These are phyloP conservation scores for Lycopodina hypogea DNA, from an alignment of 37 sponge, comb jelly and placozoan genomes.

Conservation along the genomic window DNA sequence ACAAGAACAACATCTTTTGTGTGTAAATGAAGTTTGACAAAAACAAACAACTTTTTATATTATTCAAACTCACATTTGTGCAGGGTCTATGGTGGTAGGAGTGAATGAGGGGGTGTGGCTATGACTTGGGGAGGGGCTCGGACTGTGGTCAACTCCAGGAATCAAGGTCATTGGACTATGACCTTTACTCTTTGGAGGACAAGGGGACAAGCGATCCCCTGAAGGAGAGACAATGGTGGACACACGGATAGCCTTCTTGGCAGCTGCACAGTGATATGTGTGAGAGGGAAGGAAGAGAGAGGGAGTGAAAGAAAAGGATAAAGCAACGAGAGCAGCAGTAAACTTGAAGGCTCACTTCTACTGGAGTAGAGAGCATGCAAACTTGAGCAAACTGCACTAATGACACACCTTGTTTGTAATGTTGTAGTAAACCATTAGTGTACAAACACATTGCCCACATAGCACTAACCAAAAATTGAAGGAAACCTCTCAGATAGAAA, in stretches of 20 bases:
- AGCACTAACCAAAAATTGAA: too few species aligned
- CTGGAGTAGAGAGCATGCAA: background rate
- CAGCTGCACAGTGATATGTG: background rate
- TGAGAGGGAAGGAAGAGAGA: background rate
- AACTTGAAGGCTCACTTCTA: background rate
- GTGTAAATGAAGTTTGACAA: too few species aligned
- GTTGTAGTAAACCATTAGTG: too few species aligned
- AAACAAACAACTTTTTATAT: background rate
- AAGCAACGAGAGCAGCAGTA: background rate
- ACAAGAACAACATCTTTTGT: conserved; percentile 10
- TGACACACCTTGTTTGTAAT: too few species aligned
- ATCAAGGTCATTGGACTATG: background rate
- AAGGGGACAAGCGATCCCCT: conserved; percentile 1
- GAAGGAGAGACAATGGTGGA: conserved; percentile 19
- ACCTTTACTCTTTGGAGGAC: background rate
- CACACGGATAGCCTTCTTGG: conserved; percentile 27
- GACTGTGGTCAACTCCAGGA: background rate
- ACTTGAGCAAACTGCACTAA: background rate
- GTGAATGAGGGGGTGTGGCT: background rate
- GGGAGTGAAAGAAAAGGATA: background rate
- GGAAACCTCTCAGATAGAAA: too few species aligned
- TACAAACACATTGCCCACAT: too few species aligned
- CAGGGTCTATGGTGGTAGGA: background rate
- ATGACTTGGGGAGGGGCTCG: background rate
- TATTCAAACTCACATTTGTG: conserved; percentile 8